Base-by-base conservation (phyloP, 1,140 invertebrate species). In the Scylla paramamosain region DNA sequence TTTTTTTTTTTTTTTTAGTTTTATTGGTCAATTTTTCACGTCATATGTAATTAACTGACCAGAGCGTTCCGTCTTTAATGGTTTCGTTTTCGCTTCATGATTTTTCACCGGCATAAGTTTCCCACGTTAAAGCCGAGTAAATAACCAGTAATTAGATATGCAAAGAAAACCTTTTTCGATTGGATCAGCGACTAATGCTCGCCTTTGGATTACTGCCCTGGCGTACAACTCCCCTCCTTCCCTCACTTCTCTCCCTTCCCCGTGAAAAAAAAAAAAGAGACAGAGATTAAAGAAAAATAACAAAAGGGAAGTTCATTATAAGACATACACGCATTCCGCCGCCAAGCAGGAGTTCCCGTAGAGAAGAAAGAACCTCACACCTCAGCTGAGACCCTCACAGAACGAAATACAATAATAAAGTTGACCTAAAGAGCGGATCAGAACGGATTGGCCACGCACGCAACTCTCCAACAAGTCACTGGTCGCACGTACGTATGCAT, bases 361-460 rank as follows among this genome's bases (percentile, higher is more conserved):
- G 29, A 87, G 29, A 84, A 84, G 10, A 84, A 29, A 84, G 25
- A 39, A 39, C n/a, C 10, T 87, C 86, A 39, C 39, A 39, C 31
- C 31, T 39, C 25, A 16, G 86, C 77, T 20, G 28, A 20, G 86
- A 46, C 25, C 31, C 31, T 87, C 86, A 25, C 16, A 46, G n/a
- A 87, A 87, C 39, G 31, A 46, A 87, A 46, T 32, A 39, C 86
- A 87, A 46, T 32, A 87, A 87, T 32, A 46, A 87, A 39, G 86
- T 87, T 87, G 86, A 46, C 39, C 86, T 87, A 39, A 46, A 87
- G 86, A 32, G 86, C 39, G 86, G 28, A 77, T 77, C 67, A 77
- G 67, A 77, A 77, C n/a, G 67, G 67, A 77, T 77, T 77, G 67
- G 67, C 67, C 67, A 77, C 67, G 67, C 67, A 77, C 67, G 67